phyloP scores from a whole-genome alignment of 2,797 vertebrate species.

The Sebastolobus alascanus region DNA sequence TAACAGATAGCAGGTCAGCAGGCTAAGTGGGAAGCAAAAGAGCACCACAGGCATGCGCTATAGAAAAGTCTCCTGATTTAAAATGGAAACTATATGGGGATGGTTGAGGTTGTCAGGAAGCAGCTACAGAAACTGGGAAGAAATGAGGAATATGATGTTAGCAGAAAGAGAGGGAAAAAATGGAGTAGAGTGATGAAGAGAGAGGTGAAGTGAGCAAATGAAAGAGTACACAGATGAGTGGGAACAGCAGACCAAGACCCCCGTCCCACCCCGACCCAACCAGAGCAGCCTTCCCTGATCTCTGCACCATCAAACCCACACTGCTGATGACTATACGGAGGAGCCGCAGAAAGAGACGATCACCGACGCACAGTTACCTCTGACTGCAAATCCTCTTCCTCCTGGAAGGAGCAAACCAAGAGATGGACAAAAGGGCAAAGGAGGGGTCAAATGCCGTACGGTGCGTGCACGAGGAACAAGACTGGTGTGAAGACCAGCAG shows the following conservation, averaged over 20 bases:
- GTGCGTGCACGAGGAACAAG: conserved; percentile 32
- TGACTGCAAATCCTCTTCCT: conserved; percentile 82
- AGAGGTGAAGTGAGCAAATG: conserved; percentile 28
- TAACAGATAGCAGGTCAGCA: conserved; percentile 76
- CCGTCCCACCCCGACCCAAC: conserved; percentile 6
- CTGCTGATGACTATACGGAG: conserved; percentile 49
- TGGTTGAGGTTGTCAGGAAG: conserved; percentile 68
- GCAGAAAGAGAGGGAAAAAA: conserved; percentile 18
- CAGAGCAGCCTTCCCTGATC: conserved; percentile 37
- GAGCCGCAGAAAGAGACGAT: conserved; percentile 44
- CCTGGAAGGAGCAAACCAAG: conserved; percentile 78
- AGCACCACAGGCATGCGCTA: conserved; percentile 68
- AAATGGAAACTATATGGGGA: conserved; percentile 56
- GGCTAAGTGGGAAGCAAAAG: conserved; percentile 61
- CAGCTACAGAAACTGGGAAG: conserved; percentile 73
- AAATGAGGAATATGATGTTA: conserved; percentile 71
- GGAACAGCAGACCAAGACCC: conserved; percentile 37
- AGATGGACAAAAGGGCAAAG: conserved; percentile 71
- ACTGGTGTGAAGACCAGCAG: conserved; percentile 18
- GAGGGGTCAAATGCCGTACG: conserved; percentile 50
- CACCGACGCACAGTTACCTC: conserved; percentile 81
- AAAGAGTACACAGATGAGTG: conserved; percentile 33
- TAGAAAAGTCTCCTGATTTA: conserved; percentile 23
- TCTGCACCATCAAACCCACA: conserved; percentile 67
- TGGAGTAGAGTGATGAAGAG: neutral